Evolutionary conservation across 1,140 invertebrate species (phyloP), one percentile per base, ranked within the genome.

Genomic region (Cyphomyrmex costatus): DNA sequence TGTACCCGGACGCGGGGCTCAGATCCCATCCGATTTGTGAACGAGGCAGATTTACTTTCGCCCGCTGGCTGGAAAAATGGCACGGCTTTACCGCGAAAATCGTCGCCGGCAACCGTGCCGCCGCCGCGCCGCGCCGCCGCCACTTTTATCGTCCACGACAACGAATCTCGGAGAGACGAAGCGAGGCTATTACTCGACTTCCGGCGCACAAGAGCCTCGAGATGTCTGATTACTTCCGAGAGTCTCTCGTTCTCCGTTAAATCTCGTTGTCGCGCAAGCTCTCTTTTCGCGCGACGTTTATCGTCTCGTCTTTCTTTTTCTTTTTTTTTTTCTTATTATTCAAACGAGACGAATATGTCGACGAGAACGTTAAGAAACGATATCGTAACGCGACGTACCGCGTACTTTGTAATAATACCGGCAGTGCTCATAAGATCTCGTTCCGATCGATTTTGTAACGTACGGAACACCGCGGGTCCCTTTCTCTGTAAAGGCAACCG

Each of bases 11-110:
- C 76, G 24, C 65, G 10, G 65, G 49, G 70, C 21, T 56, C 6
- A 66, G 70, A 76, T 91, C 73, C 83, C 60, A 58, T 12, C 60
- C 78, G 86, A 92, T 91, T 92, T 91, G 91, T 88, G 86, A 90
- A 90, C 90, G 85, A 92, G 88, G 85, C 86, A 90, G 90, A 92
- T 93, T 93, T 92, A 92, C 88, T 88, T 89, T 85, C 79, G 82
- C 63, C 56, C 53, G 42, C 78, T 30, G 65, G 71, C 77, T 77
- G 56, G 79, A 93, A 89, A 91, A 91, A 92, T 89, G 83, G 58
- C 71, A 33, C 86, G 86, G 91, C 86, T 92, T 91, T 87, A 77
- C 87, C 16, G 58, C 78, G 76, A 33, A 85, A 77, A 89, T 90
- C 74, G 74, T 68, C 30, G 53, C 53, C 46, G 36, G 87, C 16